These are phyloP conservation scores for Pomacea maculata DNA, from an alignment of 1,140 invertebrate genomes.

Conservation along the genomic window DNA sequence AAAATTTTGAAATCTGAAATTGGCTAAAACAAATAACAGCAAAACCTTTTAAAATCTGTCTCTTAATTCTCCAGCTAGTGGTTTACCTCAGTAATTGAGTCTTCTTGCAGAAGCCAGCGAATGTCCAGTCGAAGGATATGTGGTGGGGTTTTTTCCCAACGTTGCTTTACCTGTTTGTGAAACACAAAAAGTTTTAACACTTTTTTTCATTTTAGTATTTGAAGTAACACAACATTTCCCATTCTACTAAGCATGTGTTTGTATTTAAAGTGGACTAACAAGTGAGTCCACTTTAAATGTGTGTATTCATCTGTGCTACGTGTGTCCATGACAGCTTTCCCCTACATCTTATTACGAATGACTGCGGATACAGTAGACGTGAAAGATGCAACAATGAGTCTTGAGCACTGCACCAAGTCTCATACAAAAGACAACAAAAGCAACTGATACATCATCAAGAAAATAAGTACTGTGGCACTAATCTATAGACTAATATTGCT, in stretches of 20 bases:
- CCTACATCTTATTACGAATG: neutral
- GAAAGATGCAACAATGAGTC: no score
- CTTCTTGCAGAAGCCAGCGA: conserved; percentile 82
- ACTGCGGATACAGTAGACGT: neutral
- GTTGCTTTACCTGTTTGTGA: conserved; percentile 71
- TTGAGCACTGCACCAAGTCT: no score
- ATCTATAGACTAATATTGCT: no score
- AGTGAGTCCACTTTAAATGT: neutral
- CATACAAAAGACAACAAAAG: no score
- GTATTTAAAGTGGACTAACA: neutral
- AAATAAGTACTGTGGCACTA: no score
- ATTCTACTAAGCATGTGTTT: no score
- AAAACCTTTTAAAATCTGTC: no score
- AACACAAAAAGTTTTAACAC: neutral
- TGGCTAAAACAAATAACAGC: no score
- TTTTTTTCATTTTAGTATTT: neutral
- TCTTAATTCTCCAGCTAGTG: no score
- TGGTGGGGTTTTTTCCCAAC: conserved; percentile 82
- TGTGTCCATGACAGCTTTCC: neutral
- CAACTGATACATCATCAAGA: no score
- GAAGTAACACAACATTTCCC: no score
- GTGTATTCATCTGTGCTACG: neutral
- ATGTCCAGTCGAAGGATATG: conserved; percentile 77
- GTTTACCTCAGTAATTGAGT: conserved; percentile 75
- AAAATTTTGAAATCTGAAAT: no score